Conservation (phyloP, 2,888 invertebrate genomes). For the Furcula furcula region DNA sequence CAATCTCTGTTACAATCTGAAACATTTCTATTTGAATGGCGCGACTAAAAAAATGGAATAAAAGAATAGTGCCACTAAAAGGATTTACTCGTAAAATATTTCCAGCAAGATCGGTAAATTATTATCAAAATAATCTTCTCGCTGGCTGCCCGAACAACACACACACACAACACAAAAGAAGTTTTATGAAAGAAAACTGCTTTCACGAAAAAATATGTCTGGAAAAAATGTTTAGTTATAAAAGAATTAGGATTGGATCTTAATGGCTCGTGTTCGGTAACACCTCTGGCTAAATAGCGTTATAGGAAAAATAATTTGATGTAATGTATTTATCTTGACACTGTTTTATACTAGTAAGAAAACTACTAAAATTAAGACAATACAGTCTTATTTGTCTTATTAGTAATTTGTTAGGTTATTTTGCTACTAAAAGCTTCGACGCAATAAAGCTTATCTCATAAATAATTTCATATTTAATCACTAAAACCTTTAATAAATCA, state of each 20-base stretch:
- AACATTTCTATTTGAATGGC: conserved; percentile 28
- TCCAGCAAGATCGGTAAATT: conserved; percentile 42
- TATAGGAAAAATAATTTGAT: too few relatives aligned
- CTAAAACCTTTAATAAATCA: too few relatives aligned
- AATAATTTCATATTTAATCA: too few relatives aligned
- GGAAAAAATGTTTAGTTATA: conserved; percentile 3
- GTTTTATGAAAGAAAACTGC: conserved; percentile 36
- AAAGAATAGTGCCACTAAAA: conserved; percentile 36
- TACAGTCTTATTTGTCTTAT: too few relatives aligned
- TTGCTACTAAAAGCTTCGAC: too few relatives aligned
- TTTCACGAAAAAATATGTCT: conserved; percentile 24
- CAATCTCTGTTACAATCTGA: conserved; percentile 17
- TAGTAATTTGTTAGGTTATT: too few relatives aligned
- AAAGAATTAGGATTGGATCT: conserved; percentile 21
- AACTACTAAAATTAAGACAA: too few relatives aligned
- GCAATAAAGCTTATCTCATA: too few relatives aligned
- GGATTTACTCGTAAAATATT: conserved; percentile 40
- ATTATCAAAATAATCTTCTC: conserved; percentile 47
- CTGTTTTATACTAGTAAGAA: too few relatives aligned
- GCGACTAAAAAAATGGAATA: conserved; percentile 30
- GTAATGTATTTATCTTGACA: too few relatives aligned
- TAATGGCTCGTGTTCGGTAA: conserved; percentile 13
- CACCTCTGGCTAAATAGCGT: neutral
- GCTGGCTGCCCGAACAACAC: conserved; percentile 26
- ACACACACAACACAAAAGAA: conserved; percentile 35